Conservation (phyloP, 1,140 invertebrate genomes). For the Drosophila lacteicornis region DNA sequence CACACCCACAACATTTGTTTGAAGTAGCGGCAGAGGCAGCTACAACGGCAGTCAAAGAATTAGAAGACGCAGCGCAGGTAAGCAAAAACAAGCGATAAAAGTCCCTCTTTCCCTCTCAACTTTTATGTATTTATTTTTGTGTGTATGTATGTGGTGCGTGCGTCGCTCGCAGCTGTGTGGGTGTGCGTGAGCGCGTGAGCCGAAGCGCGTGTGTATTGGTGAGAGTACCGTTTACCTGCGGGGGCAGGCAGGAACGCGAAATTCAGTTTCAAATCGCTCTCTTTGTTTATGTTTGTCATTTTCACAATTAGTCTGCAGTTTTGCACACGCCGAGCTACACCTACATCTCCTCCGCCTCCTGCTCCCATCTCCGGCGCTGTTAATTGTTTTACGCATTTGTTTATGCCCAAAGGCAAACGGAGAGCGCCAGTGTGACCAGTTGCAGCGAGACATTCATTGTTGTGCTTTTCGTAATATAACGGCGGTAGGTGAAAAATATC, state of each 20-base stretch:
- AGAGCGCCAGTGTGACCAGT: constrained; percentile 39
- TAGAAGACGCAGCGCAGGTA: constrained; percentile 64
- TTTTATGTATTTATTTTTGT: constrained; percentile 35
- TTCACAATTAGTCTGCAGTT: constrained; percentile 64
- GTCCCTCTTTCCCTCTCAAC: constrained; percentile 20
- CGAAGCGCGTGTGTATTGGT: constrained; percentile 1
- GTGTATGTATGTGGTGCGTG: constrained; percentile 57
- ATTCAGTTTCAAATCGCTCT: constrained; percentile 32
- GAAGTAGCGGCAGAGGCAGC: constrained; percentile 25
- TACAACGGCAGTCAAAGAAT: constrained; percentile 35
- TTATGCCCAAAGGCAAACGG: constrained; percentile 37
- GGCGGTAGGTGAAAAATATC: constrained; percentile 45
- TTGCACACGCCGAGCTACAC: constrained; percentile 42
- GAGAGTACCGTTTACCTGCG: constrained; percentile 48
- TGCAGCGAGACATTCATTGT: constrained; percentile 35
- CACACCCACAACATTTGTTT: constrained; percentile 58
- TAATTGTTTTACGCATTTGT: constrained; percentile 72
- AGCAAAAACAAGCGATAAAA: constrained; percentile 62
- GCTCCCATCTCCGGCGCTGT: neutral
- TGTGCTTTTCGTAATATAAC: constrained; percentile 64
- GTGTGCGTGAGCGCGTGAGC: constrained; percentile 32
- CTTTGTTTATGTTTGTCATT: constrained; percentile 73
- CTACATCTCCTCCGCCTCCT: constrained; percentile 17
- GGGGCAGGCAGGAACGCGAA: neutral
- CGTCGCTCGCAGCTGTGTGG: constrained; percentile 25